Evolutionary conservation across 2,888 invertebrate genomes (phyloP), one percentile per base, ranked within the genome.

Genomic region (Limnephilus rhombicus): DNA sequence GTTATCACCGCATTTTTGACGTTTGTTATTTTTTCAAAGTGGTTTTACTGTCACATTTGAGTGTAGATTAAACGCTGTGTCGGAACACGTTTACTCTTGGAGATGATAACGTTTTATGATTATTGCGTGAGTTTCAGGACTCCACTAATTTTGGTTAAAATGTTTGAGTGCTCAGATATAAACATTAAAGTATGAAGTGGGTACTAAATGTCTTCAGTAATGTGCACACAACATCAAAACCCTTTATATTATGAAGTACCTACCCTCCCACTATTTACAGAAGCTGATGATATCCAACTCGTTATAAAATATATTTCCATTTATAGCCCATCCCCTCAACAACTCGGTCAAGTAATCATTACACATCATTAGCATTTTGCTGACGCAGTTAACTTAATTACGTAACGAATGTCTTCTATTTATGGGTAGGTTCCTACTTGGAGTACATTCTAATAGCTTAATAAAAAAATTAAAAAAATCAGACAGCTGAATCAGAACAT

Each of bases 51-150:
- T 68, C n/a, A 68, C n/a, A 68, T 68, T 68, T 68, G 68, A 68
- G 68, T 5, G 68, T 24, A 68, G 68, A 68, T 68, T 68, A 68
- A 68, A 68, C 24, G 24, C 24, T 24, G 24, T n/a, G 68, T n/a
- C 68, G 68, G 68, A 68, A 68, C 68, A 68, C 2, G 68, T 68
- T 68, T 68, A 24, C 68, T n/a, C 24, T 24, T 24, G 68, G n/a
- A n/a, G 24, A 24, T 68, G 68, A 68, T 68, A 68, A 68, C 68
- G 68, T 68, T 82, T 82, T 82, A 82, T 82, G 82, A 82, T 82
- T 34, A 82, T 15, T 34, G 82, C 82, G 34, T 82, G 29, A 82
- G 29, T 34, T 82, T 34, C 82, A 7, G 34, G 31, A 31, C 13
- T 82, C 13, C 31, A 82, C 82, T 31, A 31, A 82, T 34, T 82